These are phyloP conservation scores for Festucalex cinctus DNA, from an alignment of 2,113 vertebrate genomes.

Conservation along the genomic window DNA sequence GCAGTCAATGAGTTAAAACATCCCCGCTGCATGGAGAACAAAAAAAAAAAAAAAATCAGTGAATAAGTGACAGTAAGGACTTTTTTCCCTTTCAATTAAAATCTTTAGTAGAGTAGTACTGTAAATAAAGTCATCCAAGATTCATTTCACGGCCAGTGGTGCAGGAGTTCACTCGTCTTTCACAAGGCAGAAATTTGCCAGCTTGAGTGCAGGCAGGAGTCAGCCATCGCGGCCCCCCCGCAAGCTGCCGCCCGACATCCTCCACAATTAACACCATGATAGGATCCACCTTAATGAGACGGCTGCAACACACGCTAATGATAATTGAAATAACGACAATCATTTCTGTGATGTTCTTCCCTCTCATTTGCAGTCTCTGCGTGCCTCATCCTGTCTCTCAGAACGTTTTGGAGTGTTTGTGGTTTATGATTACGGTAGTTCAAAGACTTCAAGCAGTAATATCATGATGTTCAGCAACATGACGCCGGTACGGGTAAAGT, in stretches of 20 bases:
- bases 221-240: slow-evolving; percentile 21
- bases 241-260: slow-evolving; percentile 56
- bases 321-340: slow-evolving; percentile 66
- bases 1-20: too few species aligned
- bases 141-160: background rate
- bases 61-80: too few species aligned
- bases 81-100: too few species aligned
- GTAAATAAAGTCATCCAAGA: background rate
- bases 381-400: slow-evolving; percentile 39
- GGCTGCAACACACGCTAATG: slow-evolving; percentile 66
- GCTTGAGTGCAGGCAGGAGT: background rate
- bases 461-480: background rate
- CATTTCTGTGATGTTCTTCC: slow-evolving; percentile 52
- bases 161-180: background rate
- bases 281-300: slow-evolving; percentile 60
- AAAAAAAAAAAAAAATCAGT: too few species aligned
- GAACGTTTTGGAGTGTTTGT: slow-evolving; percentile 10
- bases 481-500: background rate
- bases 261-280: slow-evolving; percentile 65
- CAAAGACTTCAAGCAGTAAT: background rate
- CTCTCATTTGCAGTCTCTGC: slow-evolving; percentile 60
- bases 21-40: too few species aligned
- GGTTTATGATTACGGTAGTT: background rate
- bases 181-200: background rate
- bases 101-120: too few species aligned